Base-by-base conservation (phyloP, 2,797 vertebrate genomes). In the Loris lydekkerianus region DNA sequence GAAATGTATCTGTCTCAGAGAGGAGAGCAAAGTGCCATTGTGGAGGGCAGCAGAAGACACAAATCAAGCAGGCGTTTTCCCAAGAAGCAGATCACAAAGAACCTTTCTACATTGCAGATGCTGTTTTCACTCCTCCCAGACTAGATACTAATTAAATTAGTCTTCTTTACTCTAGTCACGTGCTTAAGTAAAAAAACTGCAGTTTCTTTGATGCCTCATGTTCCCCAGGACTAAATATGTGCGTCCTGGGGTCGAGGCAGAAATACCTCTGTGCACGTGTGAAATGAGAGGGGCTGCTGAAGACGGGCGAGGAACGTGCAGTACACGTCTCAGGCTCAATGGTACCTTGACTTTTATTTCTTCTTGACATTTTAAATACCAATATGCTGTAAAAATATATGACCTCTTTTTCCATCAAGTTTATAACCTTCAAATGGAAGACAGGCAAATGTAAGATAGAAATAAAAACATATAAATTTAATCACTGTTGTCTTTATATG, bases 361-460 rank as follows among this genome's bases (percentile, higher is more conserved):
- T 90, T 91, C 92, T 72, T 92, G 95, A 90, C 92, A 95, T 93
- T 93, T 97, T 96, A 96, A 96, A 78, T 91, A 75, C 78, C 53
- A 61, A 21, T 10, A 15, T 34, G 53, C 92, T 78, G 31, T 97
- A 95, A 97, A 97, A 96, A 82, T 81, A 69, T 40, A 95, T 0
- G 29, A 88, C 63, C 82, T 95, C 53, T 65, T 70, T 53, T 63
- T 90, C 63, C 82, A 91, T 89, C 70, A 89, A 72, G 56, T 95
- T 95, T 95, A 94, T 34, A 65, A 15, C 70, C 80, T 80, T 80
- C 69, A 58, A 85, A 91, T 89, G 70, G 58, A 86, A 96, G 63
- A 80, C 23, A 29, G 90, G 69, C 69, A 86, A 94, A 86, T 73
- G 56, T 69, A 83, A 91, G 88, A 75, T 11, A 77, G 53, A 86